Base-by-base conservation (phyloP, 2,113 vertebrate species). In the Dissostichus mawsoni region DNA sequence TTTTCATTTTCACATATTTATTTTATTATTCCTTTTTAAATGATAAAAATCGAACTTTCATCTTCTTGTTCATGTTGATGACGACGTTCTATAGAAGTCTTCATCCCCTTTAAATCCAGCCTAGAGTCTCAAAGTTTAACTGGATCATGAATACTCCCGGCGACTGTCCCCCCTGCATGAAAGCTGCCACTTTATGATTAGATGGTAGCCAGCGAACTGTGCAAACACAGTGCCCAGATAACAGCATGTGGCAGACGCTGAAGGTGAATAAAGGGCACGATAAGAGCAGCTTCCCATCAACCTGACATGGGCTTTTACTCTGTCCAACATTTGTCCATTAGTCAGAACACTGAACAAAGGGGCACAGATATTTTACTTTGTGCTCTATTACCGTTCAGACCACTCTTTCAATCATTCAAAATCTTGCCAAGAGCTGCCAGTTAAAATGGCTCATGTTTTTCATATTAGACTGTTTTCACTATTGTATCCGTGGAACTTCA, bases 221-320 rank as follows among this genome's bases (percentile, higher is more conserved):
- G 73, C 25, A 80, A 82, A 86, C 79, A 74, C 13, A 0, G 4
- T 29, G 50, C 57, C 64, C 57, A 52, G 80, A 78, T 78, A 83
- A 73, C 18, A 74, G 14, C n/a, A 62, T 55, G 62, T 57, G 45
- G 47, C 51, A 73, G 29, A 65, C 8, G 8, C 8, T 74, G 29
- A 72, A 59, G 55, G 61, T 56, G 70, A 65, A 70, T 79, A 74
- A 74, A 73, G 51, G 56, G 29, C 50, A 68, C 1, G 20, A 86
- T 83, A 82, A 84, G 58, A 57, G 59, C 14, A 13, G 11, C 55
- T 80, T 53, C 63, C 33, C 68, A 64, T 17, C 33, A 76, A 57
- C n/a, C 63, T 61, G 16, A 67, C 18, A 66, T 45, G 23, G 11
- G 44, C 45, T 59, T 78, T 85, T 41, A 63, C 51, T 16, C 64